Base-by-base conservation (phyloP, 2,888 invertebrate genomes). In the Branchipolynoe longqiensis region DNA sequence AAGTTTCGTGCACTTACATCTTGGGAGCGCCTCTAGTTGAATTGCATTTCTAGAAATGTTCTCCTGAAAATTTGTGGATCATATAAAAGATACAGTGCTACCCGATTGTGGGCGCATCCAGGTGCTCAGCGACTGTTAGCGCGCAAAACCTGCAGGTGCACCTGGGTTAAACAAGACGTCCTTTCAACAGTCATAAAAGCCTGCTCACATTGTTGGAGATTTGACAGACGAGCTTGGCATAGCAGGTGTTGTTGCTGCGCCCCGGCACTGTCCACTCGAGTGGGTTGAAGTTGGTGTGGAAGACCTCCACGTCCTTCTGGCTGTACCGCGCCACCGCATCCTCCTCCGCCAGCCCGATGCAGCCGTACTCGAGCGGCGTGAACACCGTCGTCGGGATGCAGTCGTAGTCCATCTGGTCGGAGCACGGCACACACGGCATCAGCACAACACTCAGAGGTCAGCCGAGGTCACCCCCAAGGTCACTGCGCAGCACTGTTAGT, bases 261-360 rank as follows among this genome's bases (percentile, higher is more conserved):
- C 97, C 97, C 25, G 98, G 97, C 88, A 99, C 96, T 92, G 98
- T 97, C 95, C 97, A 98, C 95, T 99, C 99, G 3, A 99, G 96
- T 56, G 99, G 98, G 94, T 97, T 97, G 94, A 98, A 98, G 94
- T 96, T 97, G 78, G 97, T 97, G 94, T 99, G 99, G 94, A 98
- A 99, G 33, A 98, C 92, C 89, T 92, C 91, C 14, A 92, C 86
- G 69, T 89, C 89, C n/a, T 90, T 87, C 48, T 89, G 88, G n/a
- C 91, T 91, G 82, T 87, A 90, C 74, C 86, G 86, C 25, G 85
- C 85, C 1, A 90, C 84, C 18, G 92, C 92, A 14, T 89, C 87
- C 58, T 93, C 92, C 86, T 92, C 92, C n/a, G 91, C 89, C 36
- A 91, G 31, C 8, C 92, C 92, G 58, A 92, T 90, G 69, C 88